These are phyloP conservation scores for Pseudomyrmex pallidus DNA, from an alignment of 1,140 invertebrate species.

Conservation along the genomic window DNA sequence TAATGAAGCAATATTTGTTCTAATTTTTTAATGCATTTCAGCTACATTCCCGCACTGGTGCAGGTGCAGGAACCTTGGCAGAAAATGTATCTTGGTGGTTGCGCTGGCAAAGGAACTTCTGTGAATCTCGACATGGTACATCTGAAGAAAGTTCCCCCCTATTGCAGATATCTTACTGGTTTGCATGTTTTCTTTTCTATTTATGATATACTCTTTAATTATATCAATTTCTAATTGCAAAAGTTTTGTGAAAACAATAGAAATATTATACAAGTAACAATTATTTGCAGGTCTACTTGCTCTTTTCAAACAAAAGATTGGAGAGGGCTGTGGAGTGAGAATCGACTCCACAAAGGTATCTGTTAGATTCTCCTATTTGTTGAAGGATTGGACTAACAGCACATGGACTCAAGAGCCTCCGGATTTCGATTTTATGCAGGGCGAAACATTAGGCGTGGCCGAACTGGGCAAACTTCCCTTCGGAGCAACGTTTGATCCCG, in stretches of 20 bases:
- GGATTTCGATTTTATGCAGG: constrained; percentile 89
- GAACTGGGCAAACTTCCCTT: constrained; percentile 91
- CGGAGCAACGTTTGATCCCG: constrained; percentile 93
- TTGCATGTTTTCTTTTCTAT: constrained; percentile 47
- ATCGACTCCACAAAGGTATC: constrained; percentile 90
- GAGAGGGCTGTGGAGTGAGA: constrained; percentile 85
- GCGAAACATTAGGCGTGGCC: constrained; percentile 86
- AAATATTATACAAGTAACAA: constrained; percentile 30
- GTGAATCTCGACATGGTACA: constrained; percentile 96
- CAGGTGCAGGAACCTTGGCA: constrained; percentile 93
- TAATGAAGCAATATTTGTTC: constrained; percentile 12
- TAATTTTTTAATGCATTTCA: constrained; percentile 78
- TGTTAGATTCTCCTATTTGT: constrained; percentile 92
- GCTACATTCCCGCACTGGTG: constrained; percentile 94
- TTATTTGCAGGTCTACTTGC: constrained; percentile 88
- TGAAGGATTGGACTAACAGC: constrained; percentile 90
- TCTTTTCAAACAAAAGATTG: constrained; percentile 93
- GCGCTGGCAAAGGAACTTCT: constrained; percentile 90
- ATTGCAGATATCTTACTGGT: constrained; percentile 93
- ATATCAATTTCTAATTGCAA: background rate
- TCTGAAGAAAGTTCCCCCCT: constrained; percentile 91
- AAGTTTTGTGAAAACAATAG: background rate
- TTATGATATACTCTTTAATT: background rate
- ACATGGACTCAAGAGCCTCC: constrained; percentile 90
- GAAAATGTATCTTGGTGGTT: constrained; percentile 92